phyloP scores from a whole-genome alignment of 2,113 vertebrate genomes.

The Cacatua alba region DNA sequence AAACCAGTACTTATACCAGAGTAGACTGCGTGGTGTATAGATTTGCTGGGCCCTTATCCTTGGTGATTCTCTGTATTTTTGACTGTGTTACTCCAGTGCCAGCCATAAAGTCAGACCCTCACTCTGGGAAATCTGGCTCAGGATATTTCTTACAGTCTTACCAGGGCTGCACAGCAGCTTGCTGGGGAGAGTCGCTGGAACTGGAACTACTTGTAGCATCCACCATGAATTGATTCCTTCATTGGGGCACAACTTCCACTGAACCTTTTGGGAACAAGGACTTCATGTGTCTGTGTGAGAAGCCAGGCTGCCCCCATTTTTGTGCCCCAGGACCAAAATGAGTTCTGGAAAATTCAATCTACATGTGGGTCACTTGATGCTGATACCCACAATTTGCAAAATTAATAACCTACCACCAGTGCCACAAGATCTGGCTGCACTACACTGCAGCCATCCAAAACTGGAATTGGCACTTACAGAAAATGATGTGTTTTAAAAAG shows the following conservation, averaged over 20 bases:
- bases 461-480: not conserved
- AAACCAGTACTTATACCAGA: not conserved
- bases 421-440: not conserved
- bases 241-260: not conserved
- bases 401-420: not conserved
- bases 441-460: not conserved
- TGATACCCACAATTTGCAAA: not conserved
- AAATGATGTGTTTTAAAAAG: not conserved
- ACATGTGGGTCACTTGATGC: not conserved
- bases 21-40: rapidly evolving
- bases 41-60: not conserved
- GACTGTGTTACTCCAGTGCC: not conserved
- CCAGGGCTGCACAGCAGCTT: not conserved
- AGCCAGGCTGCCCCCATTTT: not conserved
- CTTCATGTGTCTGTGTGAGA: not conserved
- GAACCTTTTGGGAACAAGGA: not conserved
- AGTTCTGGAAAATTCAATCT: not conserved
- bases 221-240: not conserved
- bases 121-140: rapidly evolving
- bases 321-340: not conserved
- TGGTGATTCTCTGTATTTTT: not conserved
- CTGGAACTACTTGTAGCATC: not conserved
- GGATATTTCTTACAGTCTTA: not conserved
- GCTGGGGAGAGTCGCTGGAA: not conserved
- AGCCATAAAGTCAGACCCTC: not conserved